Percentiles rank a stretch among this genome's conserved stretches.
These are phyloP conservation scores for Serranus cabrilla DNA, from an alignment of 2,797 vertebrate species.

Conservation along the genomic window DNA sequence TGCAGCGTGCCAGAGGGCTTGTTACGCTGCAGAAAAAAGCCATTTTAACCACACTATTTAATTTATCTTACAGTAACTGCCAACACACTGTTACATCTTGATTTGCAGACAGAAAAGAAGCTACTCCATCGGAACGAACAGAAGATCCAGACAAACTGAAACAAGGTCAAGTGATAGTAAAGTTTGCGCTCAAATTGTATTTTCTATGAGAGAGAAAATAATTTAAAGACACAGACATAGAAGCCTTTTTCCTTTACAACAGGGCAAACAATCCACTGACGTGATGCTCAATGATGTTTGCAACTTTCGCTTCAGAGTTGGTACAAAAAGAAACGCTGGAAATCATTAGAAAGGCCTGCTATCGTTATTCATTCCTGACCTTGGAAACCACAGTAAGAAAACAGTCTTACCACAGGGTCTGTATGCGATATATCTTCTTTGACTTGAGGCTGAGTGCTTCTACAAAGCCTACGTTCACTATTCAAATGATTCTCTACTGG, in stretches of 20 bases:
- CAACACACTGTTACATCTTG: conserved; percentile 29
- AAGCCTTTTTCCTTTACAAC: neutral
- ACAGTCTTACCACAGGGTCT: conserved; percentile 14
- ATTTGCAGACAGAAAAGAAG: conserved; percentile 30
- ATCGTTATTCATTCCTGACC: conserved; percentile 18
- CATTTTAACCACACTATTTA: conserved; percentile 13
- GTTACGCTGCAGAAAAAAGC: conserved; percentile 32
- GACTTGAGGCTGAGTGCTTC: neutral
- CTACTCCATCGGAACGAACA: neutral
- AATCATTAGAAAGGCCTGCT: neutral
- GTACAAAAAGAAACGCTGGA: conserved; percentile 1
- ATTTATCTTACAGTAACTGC: conserved; percentile 32
- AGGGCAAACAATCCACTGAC: neutral
- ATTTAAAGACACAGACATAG: neutral
- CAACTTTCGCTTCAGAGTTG: neutral
- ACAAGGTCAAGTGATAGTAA: neutral
- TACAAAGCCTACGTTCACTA: conserved; percentile 5
- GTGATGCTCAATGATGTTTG: neutral
- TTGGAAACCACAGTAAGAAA: conserved; percentile 25
- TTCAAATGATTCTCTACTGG: neutral
- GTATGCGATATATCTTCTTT: neutral
- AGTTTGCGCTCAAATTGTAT: neutral
- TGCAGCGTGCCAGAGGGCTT: conserved; percentile 14
- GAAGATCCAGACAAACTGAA: neutral
- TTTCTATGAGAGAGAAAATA: too few relatives aligned